A percentile compares a stretch with the other conserved stretches of the same genome.
These are phyloP conservation scores for Platycheirus albimanus DNA, from an alignment of 2,888 invertebrate species.

Conservation along the genomic window DNA sequence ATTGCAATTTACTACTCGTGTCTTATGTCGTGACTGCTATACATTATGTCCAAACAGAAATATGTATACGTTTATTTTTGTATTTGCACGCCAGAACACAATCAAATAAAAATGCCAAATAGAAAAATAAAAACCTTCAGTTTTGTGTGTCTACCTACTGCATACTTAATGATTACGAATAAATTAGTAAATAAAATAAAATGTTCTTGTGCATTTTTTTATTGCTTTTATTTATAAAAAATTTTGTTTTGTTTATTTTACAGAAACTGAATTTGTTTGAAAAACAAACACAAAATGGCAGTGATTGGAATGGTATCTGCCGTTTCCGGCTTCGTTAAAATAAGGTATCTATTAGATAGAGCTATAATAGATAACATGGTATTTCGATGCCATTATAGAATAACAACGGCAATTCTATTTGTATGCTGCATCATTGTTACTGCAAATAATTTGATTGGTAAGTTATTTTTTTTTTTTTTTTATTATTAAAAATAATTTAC, in stretches of 20 bases:
- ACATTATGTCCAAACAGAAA: too few relatives aligned
- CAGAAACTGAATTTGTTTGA: constrained; percentile 34
- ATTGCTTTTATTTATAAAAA: neutral
- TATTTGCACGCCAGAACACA: too few relatives aligned
- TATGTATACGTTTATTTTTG: too few relatives aligned
- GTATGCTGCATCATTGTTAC: constrained; percentile 94
- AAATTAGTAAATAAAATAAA: constrained; percentile 4
- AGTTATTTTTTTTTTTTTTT: constrained; percentile 80
- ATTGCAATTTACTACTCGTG: too few relatives aligned
- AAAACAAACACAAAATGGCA: constrained; percentile 85
- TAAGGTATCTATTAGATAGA: constrained; percentile 93
- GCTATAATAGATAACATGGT: constrained; percentile 95
- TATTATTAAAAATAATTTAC: constrained; percentile 6
- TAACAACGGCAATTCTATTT: constrained; percentile 93
- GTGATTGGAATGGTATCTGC: constrained; percentile 93
- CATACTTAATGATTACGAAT: too few relatives aligned
- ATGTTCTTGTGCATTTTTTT: neutral
- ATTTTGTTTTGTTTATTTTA: constrained; percentile 24
- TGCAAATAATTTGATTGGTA: constrained; percentile 95
- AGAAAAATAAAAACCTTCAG: too few relatives aligned
- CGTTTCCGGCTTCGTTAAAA: constrained; percentile 95
- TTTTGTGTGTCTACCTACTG: too few relatives aligned
- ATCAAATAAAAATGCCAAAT: constrained; percentile 4
- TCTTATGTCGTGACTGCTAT: too few relatives aligned
- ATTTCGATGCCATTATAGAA: constrained; percentile 94